phyloP scores from a whole-genome alignment of 2,888 invertebrate genomes.

The Keiferia lycopersicella region DNA sequence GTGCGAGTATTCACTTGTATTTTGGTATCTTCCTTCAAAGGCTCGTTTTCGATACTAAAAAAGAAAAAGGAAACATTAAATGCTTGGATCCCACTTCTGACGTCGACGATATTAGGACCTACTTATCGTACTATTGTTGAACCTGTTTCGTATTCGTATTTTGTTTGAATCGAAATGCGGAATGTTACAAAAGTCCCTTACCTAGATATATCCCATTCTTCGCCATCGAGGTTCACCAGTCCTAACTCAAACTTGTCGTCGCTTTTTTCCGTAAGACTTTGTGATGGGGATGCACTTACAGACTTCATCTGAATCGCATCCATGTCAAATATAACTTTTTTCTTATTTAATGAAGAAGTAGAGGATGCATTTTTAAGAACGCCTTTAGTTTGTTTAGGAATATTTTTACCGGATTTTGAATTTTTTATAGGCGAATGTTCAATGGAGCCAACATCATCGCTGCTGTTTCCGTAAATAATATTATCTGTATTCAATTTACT shows the following conservation, averaged over 20 bases:
- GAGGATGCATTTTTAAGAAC: slow-evolving; percentile 82
- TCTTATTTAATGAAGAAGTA: slow-evolving; percentile 79
- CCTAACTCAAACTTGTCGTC: slow-evolving; percentile 66
- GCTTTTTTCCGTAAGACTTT: slow-evolving; percentile 70
- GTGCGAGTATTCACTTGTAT: slow-evolving; percentile 72
- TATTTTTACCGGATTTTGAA: slow-evolving; percentile 52
- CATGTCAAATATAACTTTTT: slow-evolving; percentile 84
- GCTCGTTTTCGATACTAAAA: slow-evolving; percentile 73
- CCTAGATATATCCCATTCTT: slow-evolving; percentile 81
- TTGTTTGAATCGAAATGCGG: background rate
- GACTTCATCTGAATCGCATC: slow-evolving; percentile 80
- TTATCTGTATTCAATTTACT: slow-evolving; percentile 26
- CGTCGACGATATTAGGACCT: too few species aligned
- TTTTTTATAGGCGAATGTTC: slow-evolving; percentile 49
- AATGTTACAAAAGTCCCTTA: slow-evolving; percentile 36
- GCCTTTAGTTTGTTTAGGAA: slow-evolving; percentile 72
- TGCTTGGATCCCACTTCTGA: background rate
- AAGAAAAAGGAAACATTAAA: background rate
- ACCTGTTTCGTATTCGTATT: too few species aligned
- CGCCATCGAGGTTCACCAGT: slow-evolving; percentile 68
- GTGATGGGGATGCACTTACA: slow-evolving; percentile 76
- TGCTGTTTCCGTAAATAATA: slow-evolving; percentile 45
- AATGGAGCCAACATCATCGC: slow-evolving; percentile 54
- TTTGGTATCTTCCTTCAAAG: slow-evolving; percentile 55
- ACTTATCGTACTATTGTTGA: too few species aligned